phyloP scores from a whole-genome alignment of 2,113 vertebrate genomes.

The Labrus mixtus region DNA sequence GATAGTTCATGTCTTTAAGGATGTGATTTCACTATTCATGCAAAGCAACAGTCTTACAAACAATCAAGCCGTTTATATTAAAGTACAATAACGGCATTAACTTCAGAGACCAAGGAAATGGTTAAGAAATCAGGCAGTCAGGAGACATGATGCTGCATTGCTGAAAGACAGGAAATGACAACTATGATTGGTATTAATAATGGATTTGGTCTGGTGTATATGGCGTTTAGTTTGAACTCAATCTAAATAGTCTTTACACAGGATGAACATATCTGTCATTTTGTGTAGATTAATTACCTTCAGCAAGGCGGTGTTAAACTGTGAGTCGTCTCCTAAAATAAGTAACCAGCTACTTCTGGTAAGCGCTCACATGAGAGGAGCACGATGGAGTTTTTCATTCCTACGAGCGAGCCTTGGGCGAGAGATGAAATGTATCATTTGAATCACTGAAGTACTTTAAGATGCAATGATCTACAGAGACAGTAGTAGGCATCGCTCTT shows the following conservation, averaged over 20 bases:
- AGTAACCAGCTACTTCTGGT: constrained; percentile 11
- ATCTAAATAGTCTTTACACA: not conserved
- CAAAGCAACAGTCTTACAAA: not conserved
- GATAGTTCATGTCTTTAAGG: not conserved
- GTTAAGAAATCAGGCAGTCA: constrained; percentile 22
- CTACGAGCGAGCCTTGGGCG: constrained; percentile 1
- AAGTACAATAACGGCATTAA: not conserved
- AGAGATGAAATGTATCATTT: constrained; percentile 14
- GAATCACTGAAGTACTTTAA: not conserved
- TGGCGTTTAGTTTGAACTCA: not conserved
- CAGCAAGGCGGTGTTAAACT: not conserved
- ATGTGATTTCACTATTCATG: not conserved
- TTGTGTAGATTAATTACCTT: not conserved
- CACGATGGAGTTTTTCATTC: not conserved
- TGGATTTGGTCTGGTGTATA: not conserved
- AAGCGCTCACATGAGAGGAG: constrained; percentile 4
- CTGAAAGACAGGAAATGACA: constrained; percentile 33
- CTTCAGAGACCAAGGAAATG: constrained; percentile 7
- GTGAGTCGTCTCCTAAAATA: not conserved
- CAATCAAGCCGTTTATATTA: not conserved
- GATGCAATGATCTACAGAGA: constrained; percentile 36
- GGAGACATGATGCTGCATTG: not conserved
- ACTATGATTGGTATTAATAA: constrained; percentile 2
- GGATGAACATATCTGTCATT: not conserved
- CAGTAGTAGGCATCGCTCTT: not conserved